These are phyloP conservation scores for Archaeoteleia sp. DNA, from an alignment of 2,888 invertebrate species.

Conservation along the genomic window DNA sequence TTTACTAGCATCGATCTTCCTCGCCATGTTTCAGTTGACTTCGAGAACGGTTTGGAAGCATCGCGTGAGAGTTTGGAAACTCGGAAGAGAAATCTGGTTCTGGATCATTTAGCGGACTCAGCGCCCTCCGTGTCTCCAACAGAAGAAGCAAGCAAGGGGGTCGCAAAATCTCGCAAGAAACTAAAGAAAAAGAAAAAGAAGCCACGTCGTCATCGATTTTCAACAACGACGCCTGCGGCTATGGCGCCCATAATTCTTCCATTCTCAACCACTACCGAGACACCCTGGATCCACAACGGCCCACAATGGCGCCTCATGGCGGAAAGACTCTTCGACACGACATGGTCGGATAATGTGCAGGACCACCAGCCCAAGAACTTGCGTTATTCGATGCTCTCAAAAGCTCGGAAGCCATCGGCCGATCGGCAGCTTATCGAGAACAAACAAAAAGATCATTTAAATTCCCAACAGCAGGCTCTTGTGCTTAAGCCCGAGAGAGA, in stretches of 20 bases:
- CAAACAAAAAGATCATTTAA: conserved; percentile 31
- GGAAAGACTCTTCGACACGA: conserved; percentile 33
- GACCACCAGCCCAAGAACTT: no score
- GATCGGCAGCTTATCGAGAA: conserved; percentile 15
- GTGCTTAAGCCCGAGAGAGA: conserved; percentile 28
- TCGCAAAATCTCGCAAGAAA: conserved; percentile 19
- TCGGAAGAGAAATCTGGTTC: conserved; percentile 35
- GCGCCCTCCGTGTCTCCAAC: not conserved
- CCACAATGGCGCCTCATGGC: conserved; percentile 23
- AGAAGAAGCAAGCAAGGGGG: conserved; percentile 22
- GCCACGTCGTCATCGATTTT: conserved; percentile 5
- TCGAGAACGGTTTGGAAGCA: conserved; percentile 27
- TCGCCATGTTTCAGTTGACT: conserved; percentile 30
- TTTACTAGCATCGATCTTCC: not conserved
- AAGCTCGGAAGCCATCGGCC: conserved; percentile 1
- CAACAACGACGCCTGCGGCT: conserved; percentile 6
- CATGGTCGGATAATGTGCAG: conserved; percentile 16
- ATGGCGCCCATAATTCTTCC: conserved; percentile 4
- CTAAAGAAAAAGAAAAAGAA: conserved; percentile 35
- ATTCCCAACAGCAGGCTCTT: conserved; percentile 25
- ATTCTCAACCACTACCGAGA: conserved; percentile 24
- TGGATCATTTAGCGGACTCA: conserved; percentile 7
- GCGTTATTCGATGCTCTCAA: conserved; percentile 2
- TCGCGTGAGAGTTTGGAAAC: conserved; percentile 13
- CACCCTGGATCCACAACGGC: conserved; percentile 1